Percentiles rank a stretch among this genome's conserved stretches.
phyloP scores from a whole-genome alignment of 2,888 invertebrate species.

The Stegophylla sp. region DNA sequence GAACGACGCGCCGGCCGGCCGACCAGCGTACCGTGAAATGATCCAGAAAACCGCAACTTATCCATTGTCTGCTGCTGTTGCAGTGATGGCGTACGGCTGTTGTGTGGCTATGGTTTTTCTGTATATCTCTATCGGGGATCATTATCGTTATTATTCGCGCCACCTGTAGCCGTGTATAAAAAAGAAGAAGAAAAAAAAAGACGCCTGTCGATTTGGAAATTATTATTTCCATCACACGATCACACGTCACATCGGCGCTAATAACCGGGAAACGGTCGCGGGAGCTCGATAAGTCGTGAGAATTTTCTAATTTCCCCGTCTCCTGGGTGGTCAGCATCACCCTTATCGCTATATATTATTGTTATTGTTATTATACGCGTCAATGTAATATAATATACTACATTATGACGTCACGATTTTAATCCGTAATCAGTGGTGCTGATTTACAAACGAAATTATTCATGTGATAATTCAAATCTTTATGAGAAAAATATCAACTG shows the following conservation, averaged over 20 bases:
- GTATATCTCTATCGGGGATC: too few relatives aligned
- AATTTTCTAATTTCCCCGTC: slow-evolving; percentile 10
- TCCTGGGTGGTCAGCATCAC: background rate
- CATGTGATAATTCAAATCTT: slow-evolving; percentile 1
- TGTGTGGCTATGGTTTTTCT: background rate
- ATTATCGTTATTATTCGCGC: slow-evolving; percentile 19
- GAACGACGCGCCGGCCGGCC: background rate
- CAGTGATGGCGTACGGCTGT: background rate
- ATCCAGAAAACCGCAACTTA: slow-evolving; percentile 46
- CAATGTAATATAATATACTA: too few relatives aligned
- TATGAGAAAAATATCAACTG: background rate
- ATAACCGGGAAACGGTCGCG: slow-evolving; percentile 40
- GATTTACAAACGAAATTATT: background rate
- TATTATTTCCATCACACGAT: background rate
- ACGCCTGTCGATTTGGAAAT: background rate
- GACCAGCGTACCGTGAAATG: slow-evolving; percentile 53
- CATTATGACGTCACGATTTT: background rate
- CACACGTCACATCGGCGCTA: background rate
- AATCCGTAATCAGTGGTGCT: background rate
- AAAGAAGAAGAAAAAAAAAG: background rate
- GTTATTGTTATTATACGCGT: background rate
- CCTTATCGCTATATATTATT: too few relatives aligned
- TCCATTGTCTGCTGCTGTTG: slow-evolving; percentile 2
- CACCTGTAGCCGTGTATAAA: background rate
- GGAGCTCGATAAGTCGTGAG: background rate